Evolutionary conservation across 2,113 vertebrate species (phyloP).

Genomic region (Hiodon alosoides): DNA sequence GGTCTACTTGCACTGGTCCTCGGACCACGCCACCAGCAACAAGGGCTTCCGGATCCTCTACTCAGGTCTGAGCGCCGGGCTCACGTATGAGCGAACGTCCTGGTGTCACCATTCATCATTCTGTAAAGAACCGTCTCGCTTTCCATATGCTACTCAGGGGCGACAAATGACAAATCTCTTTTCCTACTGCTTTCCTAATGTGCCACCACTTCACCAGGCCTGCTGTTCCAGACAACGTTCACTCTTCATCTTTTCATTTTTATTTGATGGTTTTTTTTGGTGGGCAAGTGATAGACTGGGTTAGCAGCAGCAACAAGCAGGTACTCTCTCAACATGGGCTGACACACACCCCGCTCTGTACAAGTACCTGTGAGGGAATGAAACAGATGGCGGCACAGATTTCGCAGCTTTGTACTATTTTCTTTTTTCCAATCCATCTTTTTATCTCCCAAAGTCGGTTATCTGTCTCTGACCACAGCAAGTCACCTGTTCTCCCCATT

Average conservation of each 20-base stretch:
- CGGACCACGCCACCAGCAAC: constrained; percentile 88
- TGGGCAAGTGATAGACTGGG: constrained; percentile 42
- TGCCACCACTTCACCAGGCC: constrained; percentile 24
- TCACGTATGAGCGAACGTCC: background rate
- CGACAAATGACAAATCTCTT: constrained; percentile 1
- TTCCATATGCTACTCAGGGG: background rate
- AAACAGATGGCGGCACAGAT: constrained; percentile 53
- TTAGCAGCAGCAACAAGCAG: constrained; percentile 39
- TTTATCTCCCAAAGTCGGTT: constrained; percentile 34
- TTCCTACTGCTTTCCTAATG: background rate
- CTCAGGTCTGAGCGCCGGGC: constrained; percentile 66
- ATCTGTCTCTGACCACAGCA: constrained; percentile 34
- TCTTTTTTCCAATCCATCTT: constrained; percentile 49
- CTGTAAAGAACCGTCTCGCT: background rate
- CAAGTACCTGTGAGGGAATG: constrained; percentile 34
- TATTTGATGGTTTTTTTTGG: constrained; percentile 42
- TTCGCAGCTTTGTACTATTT: constrained; percentile 37
- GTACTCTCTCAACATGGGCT: constrained; percentile 45
- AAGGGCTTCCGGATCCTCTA: constrained; percentile 96
- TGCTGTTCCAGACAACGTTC: constrained; percentile 22
- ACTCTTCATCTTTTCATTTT: constrained; percentile 30
- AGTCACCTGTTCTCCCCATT: constrained; percentile 12
- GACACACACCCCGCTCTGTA: constrained; percentile 31
- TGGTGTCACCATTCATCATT: background rate
- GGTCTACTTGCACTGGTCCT: constrained; percentile 94